A percentile compares a stretch with the other conserved stretches of the same genome.
Conservation (phyloP, 2,113 vertebrate species). For the Chionodraco myersi region DNA sequence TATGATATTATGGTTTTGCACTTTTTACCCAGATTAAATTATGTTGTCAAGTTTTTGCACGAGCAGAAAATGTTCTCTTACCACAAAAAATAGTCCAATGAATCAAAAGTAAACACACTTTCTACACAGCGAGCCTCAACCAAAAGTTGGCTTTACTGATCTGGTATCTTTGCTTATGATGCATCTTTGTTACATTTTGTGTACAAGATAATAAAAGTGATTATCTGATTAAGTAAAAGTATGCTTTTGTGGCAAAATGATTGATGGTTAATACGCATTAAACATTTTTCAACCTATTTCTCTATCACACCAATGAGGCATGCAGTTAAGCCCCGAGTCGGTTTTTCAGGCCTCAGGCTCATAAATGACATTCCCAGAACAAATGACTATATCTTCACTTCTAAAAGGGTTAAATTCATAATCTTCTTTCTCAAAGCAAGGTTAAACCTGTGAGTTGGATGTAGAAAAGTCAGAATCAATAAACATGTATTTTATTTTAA, state of each 20-base stretch:
- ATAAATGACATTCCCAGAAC: too few species aligned
- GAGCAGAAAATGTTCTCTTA: background rate
- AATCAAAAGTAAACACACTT: background rate
- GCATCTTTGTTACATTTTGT: background rate
- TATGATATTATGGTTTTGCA: constrained; percentile 16
- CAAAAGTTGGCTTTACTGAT: background rate
- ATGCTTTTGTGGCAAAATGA: background rate
- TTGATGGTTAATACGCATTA: background rate
- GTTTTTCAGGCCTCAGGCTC: too few species aligned
- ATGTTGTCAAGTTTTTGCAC: constrained; percentile 1
- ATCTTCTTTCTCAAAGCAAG: too few species aligned
- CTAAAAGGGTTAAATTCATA: too few species aligned
- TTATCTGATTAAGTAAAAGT: background rate
- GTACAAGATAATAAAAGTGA: background rate
- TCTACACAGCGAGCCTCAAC: background rate
- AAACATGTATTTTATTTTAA: too few species aligned
- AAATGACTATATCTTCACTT: too few species aligned
- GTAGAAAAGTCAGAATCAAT: too few species aligned
- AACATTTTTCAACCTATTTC: background rate
- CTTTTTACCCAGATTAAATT: constrained; percentile 7
- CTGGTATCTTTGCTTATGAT: background rate
- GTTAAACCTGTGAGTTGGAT: too few species aligned
- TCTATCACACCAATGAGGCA: background rate
- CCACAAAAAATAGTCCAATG: constrained; percentile 2
- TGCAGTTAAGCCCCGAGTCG: background rate